Percentiles rank a stretch among this genome's conserved stretches.
phyloP scores from a whole-genome alignment of 2,797 vertebrate species.

The Pantherophis alleghaniensis region DNA sequence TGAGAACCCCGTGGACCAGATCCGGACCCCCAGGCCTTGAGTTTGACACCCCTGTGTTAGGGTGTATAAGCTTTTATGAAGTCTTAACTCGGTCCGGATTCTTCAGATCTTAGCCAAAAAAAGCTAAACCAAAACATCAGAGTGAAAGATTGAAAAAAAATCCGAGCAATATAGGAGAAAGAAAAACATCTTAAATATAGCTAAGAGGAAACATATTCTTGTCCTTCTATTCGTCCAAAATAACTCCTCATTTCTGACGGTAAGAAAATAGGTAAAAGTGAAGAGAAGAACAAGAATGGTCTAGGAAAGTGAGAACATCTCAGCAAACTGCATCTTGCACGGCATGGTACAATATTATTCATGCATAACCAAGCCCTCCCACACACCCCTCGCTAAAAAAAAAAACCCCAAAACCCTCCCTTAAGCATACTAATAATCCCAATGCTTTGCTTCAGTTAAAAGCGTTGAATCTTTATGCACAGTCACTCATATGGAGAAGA shows the following conservation, averaged over 20 bases:
- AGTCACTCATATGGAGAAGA: background rate
- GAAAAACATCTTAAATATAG: background rate
- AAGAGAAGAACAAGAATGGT: background rate
- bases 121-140: background rate
- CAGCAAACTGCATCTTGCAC: background rate
- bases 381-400: background rate
- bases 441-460: background rate
- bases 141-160: background rate
- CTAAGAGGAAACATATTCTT: background rate
- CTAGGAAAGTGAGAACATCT: background rate
- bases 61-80: background rate
- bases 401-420: background rate
- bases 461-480: background rate
- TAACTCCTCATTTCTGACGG: background rate
- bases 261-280: background rate
- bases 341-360: background rate
- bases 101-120: background rate
- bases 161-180: background rate
- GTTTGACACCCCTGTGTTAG: background rate
- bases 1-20: accelerated
- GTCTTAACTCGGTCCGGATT: background rate
- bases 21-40: too few species aligned
- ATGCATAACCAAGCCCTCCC: background rate
- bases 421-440: background rate
- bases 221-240: background rate